phyloP scores from a whole-genome alignment of 2,113 vertebrate species.

The Tragelaphus strepsiceros region DNA sequence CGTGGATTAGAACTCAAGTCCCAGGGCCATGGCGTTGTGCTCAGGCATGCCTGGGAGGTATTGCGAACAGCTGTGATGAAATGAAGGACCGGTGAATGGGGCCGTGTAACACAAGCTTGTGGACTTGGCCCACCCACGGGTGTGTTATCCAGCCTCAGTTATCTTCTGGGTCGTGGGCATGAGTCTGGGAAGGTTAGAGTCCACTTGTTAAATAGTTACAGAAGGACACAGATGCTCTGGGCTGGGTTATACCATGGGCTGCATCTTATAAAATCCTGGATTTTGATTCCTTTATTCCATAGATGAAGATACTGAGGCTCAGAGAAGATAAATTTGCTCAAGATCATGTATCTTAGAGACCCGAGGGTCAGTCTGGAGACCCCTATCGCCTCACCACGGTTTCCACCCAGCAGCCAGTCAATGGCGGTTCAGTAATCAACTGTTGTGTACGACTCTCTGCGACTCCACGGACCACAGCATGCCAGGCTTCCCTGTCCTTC shows the following conservation, averaged over 20 bases:
- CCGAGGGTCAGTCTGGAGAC: neutral
- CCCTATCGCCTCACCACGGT: accelerated
- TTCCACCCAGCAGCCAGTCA: neutral
- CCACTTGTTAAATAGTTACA: neutral
- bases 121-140: neutral
- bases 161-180: accelerated
- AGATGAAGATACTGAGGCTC: neutral
- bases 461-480: neutral
- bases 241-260: accelerated
- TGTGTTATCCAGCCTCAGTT: accelerated
- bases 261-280: neutral
- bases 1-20: neutral
- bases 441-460: accelerated
- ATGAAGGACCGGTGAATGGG: neutral
- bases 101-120: accelerated
- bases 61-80: neutral
- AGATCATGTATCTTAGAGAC: accelerated
- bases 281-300: neutral
- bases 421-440: neutral
- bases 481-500: neutral
- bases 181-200: neutral
- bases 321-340: neutral
- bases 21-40: accelerated
- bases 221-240: neutral
- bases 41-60: neutral